Conservation (phyloP, 1,140 invertebrate species). For the Lanistes nyassanus region DNA sequence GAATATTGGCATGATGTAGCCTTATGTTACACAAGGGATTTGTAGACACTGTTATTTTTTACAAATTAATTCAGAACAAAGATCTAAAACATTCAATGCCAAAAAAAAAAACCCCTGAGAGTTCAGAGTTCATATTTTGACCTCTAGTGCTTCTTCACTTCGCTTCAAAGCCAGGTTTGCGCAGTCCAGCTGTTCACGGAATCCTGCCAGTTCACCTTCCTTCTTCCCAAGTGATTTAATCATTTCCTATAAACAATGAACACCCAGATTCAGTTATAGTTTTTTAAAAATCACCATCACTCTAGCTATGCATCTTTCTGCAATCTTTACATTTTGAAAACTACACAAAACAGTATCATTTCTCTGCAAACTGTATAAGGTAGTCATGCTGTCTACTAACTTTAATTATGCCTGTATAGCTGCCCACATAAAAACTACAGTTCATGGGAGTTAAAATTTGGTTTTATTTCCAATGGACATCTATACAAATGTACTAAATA, state of each 20-base stretch:
- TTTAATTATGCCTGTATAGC: no score
- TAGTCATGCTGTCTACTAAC: no score
- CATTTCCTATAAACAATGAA: conserved; percentile 50
- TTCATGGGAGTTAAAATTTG: no score
- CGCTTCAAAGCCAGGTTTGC: conserved; percentile 51
- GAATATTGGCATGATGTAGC: no score
- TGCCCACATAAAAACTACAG: no score
- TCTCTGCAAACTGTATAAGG: not conserved
- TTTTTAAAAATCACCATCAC: not conserved
- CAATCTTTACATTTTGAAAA: not conserved
- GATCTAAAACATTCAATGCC: not conserved
- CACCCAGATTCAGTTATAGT: conserved; percentile 14
- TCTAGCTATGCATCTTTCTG: conserved; percentile 3
- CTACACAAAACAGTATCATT: not conserved
- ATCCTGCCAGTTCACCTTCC: conserved; percentile 57
- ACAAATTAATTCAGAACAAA: not conserved
- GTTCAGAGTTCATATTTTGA: conserved; percentile 25
- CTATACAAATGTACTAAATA: no score
- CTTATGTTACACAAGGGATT: no score
- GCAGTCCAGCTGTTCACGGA: conserved; percentile 53
- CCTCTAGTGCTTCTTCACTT: conserved; percentile 60
- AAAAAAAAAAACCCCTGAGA: not conserved
- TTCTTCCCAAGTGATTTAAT: conserved; percentile 51
- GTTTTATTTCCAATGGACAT: no score
- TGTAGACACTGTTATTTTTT: not conserved